phyloP scores from a whole-genome alignment of 2,797 vertebrate genomes.

The Myripristis jacobus region DNA sequence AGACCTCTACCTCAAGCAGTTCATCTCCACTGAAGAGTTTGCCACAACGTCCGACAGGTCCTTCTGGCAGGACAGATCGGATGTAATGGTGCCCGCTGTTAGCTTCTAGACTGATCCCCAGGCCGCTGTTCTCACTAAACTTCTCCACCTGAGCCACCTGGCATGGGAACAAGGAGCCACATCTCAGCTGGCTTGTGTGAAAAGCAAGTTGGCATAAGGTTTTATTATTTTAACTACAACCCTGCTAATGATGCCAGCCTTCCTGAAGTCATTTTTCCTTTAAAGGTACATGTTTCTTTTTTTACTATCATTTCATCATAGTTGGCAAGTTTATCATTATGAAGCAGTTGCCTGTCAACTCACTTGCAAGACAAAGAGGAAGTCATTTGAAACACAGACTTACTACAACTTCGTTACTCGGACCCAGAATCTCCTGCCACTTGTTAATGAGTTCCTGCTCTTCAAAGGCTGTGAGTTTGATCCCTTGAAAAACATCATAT shows the following conservation, averaged over 20 bases:
- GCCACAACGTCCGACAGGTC: constrained; percentile 92
- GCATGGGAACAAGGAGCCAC: constrained; percentile 11
- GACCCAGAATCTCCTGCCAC: constrained; percentile 92
- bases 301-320: background rate
- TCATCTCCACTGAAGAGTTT: constrained; percentile 96
- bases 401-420: constrained; percentile 92
- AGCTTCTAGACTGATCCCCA: constrained; percentile 97
- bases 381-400: constrained; percentile 62
- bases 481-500: constrained; percentile 62
- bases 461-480: constrained; percentile 70
- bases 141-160: constrained; percentile 96
- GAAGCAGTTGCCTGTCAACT: background rate
- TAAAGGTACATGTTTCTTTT: background rate
- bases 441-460: constrained; percentile 86
- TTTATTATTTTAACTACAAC: background rate
- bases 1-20: constrained; percentile 89
- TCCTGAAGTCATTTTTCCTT: constrained; percentile 1
- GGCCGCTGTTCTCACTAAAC: constrained; percentile 93
- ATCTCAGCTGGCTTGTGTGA: background rate
- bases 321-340: background rate
- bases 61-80: constrained; percentile 94
- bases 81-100: constrained; percentile 94
- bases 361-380: constrained; percentile 8
- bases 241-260: background rate
- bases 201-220: background rate